Percentiles rank a stretch among this genome's conserved stretches.
phyloP scores from a whole-genome alignment of 23 tunicate genomes.

The Ciona savignyi region DNA sequence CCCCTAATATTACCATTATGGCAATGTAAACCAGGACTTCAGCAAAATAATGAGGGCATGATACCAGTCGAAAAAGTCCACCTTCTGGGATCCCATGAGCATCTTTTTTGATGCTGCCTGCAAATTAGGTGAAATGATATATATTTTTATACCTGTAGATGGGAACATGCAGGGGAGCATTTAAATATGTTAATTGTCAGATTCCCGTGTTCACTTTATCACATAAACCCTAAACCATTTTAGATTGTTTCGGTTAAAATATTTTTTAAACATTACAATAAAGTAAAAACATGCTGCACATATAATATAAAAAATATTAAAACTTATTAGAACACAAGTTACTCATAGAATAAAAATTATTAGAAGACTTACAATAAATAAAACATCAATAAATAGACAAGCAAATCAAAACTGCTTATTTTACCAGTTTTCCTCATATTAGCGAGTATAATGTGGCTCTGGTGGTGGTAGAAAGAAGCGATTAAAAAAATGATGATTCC shows the following conservation, averaged over 20 bases:
- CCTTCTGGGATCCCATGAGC: conserved; percentile 44
- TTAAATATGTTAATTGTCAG: too few species aligned
- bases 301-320: too few species aligned
- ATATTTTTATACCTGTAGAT: neutral
- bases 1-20: conserved; percentile 7
- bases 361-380: too few species aligned
- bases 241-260: too few species aligned
- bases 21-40: conserved; percentile 40
- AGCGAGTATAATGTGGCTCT: conserved; percentile 42
- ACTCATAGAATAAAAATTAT: too few species aligned
- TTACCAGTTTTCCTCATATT: conserved; percentile 37
- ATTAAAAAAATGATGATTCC: conserved; percentile 23
- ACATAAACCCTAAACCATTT: too few species aligned
- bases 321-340: too few species aligned
- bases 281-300: too few species aligned
- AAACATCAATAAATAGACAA: too few species aligned
- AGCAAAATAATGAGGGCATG: conserved; percentile 71
- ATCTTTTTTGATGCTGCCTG: conserved; percentile 24
- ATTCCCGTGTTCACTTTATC: too few species aligned
- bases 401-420: neutral
- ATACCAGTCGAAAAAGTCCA: conserved; percentile 31
- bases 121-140: neutral
- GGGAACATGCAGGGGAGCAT: neutral
- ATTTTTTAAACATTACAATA: too few species aligned
- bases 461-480: conserved; percentile 28